phyloP scores from a whole-genome alignment of 2,888 invertebrate genomes.

The Panorpa germanica region DNA sequence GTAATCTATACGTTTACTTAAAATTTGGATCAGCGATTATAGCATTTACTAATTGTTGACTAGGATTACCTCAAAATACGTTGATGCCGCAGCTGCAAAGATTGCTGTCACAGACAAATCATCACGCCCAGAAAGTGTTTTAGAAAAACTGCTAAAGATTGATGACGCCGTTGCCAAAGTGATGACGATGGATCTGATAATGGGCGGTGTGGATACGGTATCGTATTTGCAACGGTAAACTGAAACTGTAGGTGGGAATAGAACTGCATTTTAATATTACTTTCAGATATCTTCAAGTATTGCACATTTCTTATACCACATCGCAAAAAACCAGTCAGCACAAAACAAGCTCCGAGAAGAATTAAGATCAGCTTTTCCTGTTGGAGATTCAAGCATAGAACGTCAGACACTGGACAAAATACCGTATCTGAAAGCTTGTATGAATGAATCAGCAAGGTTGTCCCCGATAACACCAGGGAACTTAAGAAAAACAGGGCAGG shows the following conservation, averaged over 20 bases:
- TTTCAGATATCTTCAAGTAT: constrained; percentile 35
- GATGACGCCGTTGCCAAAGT: constrained; percentile 25
- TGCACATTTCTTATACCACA: constrained; percentile 30
- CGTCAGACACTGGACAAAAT: constrained; percentile 21
- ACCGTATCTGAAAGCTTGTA: constrained; percentile 40
- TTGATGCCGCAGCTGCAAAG: too few species aligned
- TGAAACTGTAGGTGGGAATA: too few species aligned
- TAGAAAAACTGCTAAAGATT: constrained; percentile 26
- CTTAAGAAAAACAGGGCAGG: constrained; percentile 27
- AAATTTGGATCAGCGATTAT: too few species aligned
- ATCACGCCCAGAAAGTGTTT: constrained; percentile 20
- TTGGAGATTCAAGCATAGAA: constrained; percentile 19
- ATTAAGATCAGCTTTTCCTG: constrained; percentile 20
- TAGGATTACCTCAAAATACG: too few species aligned
- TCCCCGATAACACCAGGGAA: constrained; percentile 34
- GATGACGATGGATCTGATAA: constrained; percentile 31
- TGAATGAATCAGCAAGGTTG: constrained; percentile 43
- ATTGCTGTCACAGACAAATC: too few species aligned
- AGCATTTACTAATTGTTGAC: too few species aligned
- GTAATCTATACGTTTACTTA: too few species aligned
- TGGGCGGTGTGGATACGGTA: constrained; percentile 34
- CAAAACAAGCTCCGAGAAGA: constrained; percentile 38
- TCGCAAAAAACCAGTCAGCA: constrained; percentile 34
- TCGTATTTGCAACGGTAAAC: too few species aligned
- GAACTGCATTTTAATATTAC: constrained; percentile 2